A percentile compares a stretch with the other conserved stretches of the same genome.
These are phyloP conservation scores for Pithys albifrons DNA, from an alignment of 2,113 vertebrate species.

Conservation along the genomic window DNA sequence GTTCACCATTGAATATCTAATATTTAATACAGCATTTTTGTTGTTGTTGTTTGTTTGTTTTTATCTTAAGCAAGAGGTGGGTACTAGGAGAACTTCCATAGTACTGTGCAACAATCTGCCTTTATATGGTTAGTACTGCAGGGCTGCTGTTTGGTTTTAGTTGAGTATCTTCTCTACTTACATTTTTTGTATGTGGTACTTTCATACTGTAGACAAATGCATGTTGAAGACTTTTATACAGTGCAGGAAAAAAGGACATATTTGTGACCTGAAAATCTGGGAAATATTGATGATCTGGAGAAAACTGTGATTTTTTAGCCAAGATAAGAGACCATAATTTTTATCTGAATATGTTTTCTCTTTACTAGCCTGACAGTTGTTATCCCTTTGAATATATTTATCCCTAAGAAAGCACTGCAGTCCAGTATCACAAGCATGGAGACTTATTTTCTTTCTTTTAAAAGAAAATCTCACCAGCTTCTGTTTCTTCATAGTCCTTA, in stretches of 20 bases:
- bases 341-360: neutral
- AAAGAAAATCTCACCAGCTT: neutral
- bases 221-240: neutral
- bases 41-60: rapidly evolving
- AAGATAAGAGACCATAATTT: neutral
- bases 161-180: neutral
- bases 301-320: neutral
- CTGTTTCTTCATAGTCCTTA: neutral
- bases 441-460: neutral
- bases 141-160: neutral
- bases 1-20: neutral
- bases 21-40: neutral
- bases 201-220: neutral
- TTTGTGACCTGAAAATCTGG: neutral
- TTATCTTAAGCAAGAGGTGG: neutral
- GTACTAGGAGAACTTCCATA: neutral
- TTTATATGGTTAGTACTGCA: neutral
- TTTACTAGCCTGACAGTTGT: neutral
- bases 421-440: neutral
- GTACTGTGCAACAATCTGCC: neutral
- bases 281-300: neutral
- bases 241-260: neutral
- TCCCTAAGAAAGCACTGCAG: neutral
- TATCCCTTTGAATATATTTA: neutral
- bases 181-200: neutral